Percentiles rank a stretch among this genome's conserved stretches.
phyloP scores from a whole-genome alignment of 2,888 invertebrate genomes.

The Drepana falcataria region DNA sequence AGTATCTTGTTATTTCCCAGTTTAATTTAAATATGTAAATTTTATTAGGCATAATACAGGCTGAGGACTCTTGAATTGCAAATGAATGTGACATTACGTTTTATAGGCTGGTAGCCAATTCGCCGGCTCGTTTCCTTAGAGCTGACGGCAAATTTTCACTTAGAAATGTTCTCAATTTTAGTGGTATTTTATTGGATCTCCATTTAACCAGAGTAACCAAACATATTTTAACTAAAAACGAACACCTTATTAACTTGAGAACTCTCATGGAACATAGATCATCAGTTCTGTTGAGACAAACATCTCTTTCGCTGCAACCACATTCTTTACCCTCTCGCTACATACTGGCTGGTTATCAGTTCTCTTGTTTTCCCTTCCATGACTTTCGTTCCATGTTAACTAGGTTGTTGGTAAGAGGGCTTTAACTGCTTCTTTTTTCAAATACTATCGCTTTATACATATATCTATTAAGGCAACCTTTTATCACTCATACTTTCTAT shows the following conservation, averaged over 20 bases:
- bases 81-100: conserved; percentile 77
- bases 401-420: too few relatives aligned
- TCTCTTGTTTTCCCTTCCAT: too few relatives aligned
- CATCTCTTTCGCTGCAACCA: background rate
- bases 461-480: too few relatives aligned
- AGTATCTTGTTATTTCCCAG: conserved; percentile 75
- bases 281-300: background rate
- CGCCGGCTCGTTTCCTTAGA: conserved; percentile 64
- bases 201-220: conserved; percentile 29
- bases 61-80: conserved; percentile 76
- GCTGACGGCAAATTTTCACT: conserved; percentile 71
- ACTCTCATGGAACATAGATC: conserved; percentile 2
- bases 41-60: conserved; percentile 77
- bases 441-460: too few relatives aligned
- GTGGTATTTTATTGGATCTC: conserved; percentile 45
- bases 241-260: too few relatives aligned
- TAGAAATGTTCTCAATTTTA: conserved; percentile 53
- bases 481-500: too few relatives aligned
- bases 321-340: too few relatives aligned
- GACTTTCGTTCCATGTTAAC: too few relatives aligned
- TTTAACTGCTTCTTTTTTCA: too few relatives aligned
- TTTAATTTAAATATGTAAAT: conserved; percentile 80
- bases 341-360: too few relatives aligned
- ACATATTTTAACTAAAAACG: too few relatives aligned
- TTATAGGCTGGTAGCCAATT: conserved; percentile 77